Evolutionary conservation across 2,797 vertebrate species (phyloP), one percentile per base, ranked within the genome.

Genomic region (Eospalax fontanierii): DNA sequence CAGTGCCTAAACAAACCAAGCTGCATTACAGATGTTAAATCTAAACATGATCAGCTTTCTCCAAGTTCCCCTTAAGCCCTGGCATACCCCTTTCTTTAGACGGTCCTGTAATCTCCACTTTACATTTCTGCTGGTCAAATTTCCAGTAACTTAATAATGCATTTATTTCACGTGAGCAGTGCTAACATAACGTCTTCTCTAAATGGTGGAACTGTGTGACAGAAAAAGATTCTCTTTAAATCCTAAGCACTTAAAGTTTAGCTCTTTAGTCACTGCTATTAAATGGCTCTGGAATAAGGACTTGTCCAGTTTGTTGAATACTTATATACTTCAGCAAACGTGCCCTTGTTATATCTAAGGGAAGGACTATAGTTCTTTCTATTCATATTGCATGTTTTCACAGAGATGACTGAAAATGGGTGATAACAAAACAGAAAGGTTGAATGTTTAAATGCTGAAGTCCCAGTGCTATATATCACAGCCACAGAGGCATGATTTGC

Each of bases 281-380:
- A 6, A 40, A 22, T 5, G 61, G 15, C 3, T n/a, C 12, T 54
- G 54, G 50, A 35, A 14, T 9, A 22, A 1, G 15, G 5, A 7
- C 22, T 50, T 22, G 12, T 11, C 3, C 6, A 18, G 38, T 38
- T 24, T 19, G 33, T 12, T 18, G 4, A 2, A 71, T 0, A 16
- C 18, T 30, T 50, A 5, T 30, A 14, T 63, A 63, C 21, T 70
- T 1, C 38, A 24, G 1, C 10, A n/a, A 38, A 26, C 24, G 16
- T 9, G 7, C 28, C n/a, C 10, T 38, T 59, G 5, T n/a, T 46
- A 15, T 24, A 4, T 3, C n/a, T 9, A 2, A 61, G 11, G 14
- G 15, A 2, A 33, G 50, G 1, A 2, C 18, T 70, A 59, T 4
- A 33, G 21, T 3, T 70, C 38, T 81, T 93, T 30, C 22, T 35